Evolutionary conservation across 2,888 invertebrate genomes (phyloP).

Genomic region (Synergus gifuensis): DNA sequence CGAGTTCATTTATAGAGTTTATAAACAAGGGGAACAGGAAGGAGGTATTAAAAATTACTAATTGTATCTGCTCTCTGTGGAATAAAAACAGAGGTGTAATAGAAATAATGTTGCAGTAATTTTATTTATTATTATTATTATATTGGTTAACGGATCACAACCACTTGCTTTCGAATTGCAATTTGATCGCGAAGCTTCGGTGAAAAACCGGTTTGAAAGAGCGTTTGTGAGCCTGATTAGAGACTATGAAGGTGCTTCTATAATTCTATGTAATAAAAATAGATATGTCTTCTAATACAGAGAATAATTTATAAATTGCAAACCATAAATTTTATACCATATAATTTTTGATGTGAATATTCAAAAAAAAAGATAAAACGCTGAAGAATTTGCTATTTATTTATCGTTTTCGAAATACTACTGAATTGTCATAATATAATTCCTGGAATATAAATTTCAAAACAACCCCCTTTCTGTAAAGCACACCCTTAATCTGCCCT

Average conservation of each 20-base stretch:
- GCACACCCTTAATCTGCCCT: not conserved
- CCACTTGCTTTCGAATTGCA: slow-evolving; percentile 16
- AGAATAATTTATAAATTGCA: not conserved
- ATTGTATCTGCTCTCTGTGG: not conserved
- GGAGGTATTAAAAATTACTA: not conserved
- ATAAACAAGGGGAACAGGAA: not conserved
- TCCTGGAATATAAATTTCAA: not conserved
- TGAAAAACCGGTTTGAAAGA: slow-evolving; percentile 30
- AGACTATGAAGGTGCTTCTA: not conserved
- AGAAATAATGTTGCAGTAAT: not conserved
- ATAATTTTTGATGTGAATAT: too few species aligned
- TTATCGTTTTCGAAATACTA: too few species aligned
- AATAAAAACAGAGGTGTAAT: not conserved
- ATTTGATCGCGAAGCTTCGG: slow-evolving; percentile 11
- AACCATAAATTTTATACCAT: not conserved
- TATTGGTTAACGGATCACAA: not conserved
- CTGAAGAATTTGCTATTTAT: not conserved
- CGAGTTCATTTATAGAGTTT: not conserved
- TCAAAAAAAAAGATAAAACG: not conserved
- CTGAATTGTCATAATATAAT: not conserved
- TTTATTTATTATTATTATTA: not conserved
- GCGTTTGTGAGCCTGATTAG: not conserved
- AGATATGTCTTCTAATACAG: not conserved
- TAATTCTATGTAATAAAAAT: not conserved
- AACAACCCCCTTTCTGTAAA: not conserved